Conservation (phyloP, 2,113 vertebrate genomes). For the Setophaga petechia region DNA sequence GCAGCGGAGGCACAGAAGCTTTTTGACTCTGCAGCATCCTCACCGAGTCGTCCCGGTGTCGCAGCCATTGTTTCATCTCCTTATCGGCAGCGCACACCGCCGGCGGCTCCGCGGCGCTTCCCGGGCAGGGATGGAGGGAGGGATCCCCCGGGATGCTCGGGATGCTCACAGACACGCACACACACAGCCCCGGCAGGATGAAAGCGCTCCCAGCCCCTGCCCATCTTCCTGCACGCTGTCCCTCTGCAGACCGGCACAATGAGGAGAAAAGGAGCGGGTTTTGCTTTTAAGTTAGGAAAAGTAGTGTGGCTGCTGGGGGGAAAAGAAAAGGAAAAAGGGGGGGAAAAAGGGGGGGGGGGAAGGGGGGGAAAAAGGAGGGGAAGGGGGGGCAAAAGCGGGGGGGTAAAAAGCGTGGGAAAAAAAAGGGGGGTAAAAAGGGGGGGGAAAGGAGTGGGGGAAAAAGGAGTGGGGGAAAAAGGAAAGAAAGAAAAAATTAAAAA, state of each 20-base stretch:
- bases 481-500: too few species aligned
- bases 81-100: background rate
- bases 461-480: rapidly evolving
- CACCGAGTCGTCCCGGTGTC: background rate
- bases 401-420: too few species aligned
- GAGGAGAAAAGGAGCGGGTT: background rate
- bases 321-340: too few species aligned
- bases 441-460: too few species aligned
- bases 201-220: background rate
- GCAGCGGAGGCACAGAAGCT: background rate
- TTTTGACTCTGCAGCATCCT: background rate
- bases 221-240: background rate
- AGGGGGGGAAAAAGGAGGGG: too few species aligned
- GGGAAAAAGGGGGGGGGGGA: too few species aligned
- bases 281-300: background rate
- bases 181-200: background rate
- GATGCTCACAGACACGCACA: background rate
- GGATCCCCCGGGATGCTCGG: background rate
- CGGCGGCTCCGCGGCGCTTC: background rate
- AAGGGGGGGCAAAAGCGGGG: too few species aligned
- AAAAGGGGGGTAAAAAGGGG: too few species aligned
- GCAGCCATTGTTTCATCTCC: conserved; percentile 15
- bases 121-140: background rate
- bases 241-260: background rate
- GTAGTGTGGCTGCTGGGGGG: background rate